Evolutionary conservation across 2,797 vertebrate genomes (phyloP), one percentile per base, ranked within the genome.

Genomic region (Phrynocephalus forsythii): DNA sequence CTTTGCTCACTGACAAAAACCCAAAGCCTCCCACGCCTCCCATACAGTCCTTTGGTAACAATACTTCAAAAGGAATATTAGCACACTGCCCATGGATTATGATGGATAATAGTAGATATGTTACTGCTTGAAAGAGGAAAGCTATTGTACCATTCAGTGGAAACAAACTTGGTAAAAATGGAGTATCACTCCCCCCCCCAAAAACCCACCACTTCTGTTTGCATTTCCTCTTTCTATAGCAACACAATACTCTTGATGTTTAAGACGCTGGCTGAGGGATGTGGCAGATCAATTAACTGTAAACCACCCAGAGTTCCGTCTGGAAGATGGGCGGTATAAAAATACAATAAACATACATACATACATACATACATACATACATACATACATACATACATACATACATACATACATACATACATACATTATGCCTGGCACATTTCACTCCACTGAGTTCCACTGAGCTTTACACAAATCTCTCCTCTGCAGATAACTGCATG

Each of bases 191-290:
- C 18, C 6, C 82, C 88, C 68, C 10, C 33, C 33, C 33, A 33
- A 33, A 33, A 33, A 2, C 33, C 33, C 33, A 33, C 24, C 38
- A 69, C n/a, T 69, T 68, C 2, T 28, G 84, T 82, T 28, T 0
- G 1, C 89, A 79, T 52, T 69, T 90, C 85, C 22, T 83, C 72
- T 63, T 60, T 71, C 9, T 66, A 48, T 79, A 72, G 79, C 69
- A 33, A 33, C 33, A 33, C 33, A 33, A 33, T 33, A 33, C 33
- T 33, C 33, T 33, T 33, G 33, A 33, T n/a, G n/a, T n/a, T n/a
- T n/a, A 84, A 79, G 63, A 26, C 63, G 86, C 44, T 1, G 88
- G 76, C 66, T 82, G 63, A 76, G 69, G 4, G 44, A 15, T 44
- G 90, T 92, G 52, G 69, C 38, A 63, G 68, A 60, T 11, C 67